Percentiles rank a stretch among this genome's conserved stretches.
phyloP scores from a whole-genome alignment of 2,797 vertebrate species.

The Poeciliopsis turneri region DNA sequence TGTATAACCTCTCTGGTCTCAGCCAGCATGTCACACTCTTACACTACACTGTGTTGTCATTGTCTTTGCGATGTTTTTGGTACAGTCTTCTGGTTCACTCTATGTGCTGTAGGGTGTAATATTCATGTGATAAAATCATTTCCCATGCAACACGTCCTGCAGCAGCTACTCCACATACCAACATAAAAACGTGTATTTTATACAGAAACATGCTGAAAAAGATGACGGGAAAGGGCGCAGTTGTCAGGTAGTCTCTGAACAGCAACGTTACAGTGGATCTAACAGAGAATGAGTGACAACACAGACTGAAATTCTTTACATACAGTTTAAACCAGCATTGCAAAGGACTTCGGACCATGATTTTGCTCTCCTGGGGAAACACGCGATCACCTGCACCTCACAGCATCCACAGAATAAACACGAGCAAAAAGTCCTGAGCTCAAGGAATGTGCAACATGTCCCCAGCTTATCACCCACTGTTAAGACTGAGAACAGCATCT shows the following conservation, averaged over 20 bases:
- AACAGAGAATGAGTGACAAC: slow-evolving; percentile 43
- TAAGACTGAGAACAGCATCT: slow-evolving; percentile 73
- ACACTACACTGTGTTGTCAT: slow-evolving; percentile 16
- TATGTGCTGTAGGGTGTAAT: slow-evolving; percentile 35
- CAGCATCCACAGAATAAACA: slow-evolving; percentile 61
- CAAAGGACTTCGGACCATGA: slow-evolving; percentile 44
- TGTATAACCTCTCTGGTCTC: slow-evolving; percentile 40
- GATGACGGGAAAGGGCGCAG: slow-evolving; percentile 43
- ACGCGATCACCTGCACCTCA: slow-evolving; percentile 55
- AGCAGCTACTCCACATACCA: slow-evolving; percentile 67
- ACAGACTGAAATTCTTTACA: slow-evolving; percentile 38
- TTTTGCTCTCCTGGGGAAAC: slow-evolving; percentile 39
- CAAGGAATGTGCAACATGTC: slow-evolving; percentile 81
- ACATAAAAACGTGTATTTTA: slow-evolving; percentile 48
- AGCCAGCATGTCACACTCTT: slow-evolving; percentile 21
- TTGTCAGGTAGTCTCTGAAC: slow-evolving; percentile 39
- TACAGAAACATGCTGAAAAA: slow-evolving; percentile 65
- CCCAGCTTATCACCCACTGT: slow-evolving; percentile 60
- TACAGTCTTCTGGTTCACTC: slow-evolving; percentile 24
- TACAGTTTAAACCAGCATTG: slow-evolving; percentile 49
- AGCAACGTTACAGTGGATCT: slow-evolving; percentile 37
- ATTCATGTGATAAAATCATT: slow-evolving; percentile 33
- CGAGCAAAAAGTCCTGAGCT: slow-evolving; percentile 80
- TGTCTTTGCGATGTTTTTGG: slow-evolving; percentile 24
- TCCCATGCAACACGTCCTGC: slow-evolving; percentile 51